Percentiles rank a stretch among this genome's conserved stretches.
Conservation (phyloP, 2,113 vertebrate species). For the Periophthalmodon schlosseri region DNA sequence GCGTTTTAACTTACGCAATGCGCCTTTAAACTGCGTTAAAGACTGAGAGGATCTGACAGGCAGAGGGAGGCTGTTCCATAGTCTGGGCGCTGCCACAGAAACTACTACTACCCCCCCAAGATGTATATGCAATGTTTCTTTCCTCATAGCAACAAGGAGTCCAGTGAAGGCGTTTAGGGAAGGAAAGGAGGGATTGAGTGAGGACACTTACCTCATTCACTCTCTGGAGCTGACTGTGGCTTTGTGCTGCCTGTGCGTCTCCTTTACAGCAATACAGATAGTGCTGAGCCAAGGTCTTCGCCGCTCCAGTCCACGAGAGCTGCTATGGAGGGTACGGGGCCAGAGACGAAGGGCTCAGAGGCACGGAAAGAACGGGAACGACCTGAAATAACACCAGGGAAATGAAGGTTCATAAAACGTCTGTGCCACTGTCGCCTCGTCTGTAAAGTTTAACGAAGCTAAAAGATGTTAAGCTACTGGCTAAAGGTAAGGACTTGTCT, state of each 20-base stretch:
- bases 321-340: not conserved
- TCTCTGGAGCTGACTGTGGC: constrained; percentile 12
- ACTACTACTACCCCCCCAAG: not conserved
- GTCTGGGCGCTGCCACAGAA: too few relatives aligned
- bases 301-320: constrained; percentile 9
- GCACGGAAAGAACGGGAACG: constrained; percentile 14
- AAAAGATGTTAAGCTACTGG: constrained; percentile 54
- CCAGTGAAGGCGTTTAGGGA: constrained; percentile 31
- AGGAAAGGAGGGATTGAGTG: constrained; percentile 12
- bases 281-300: constrained; percentile 54
- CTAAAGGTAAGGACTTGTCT: constrained; percentile 53
- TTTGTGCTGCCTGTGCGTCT: constrained; percentile 52
- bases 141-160: constrained; percentile 19
- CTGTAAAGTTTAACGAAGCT: constrained; percentile 56
- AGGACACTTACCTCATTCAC: constrained; percentile 31
- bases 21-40: too few relatives aligned
- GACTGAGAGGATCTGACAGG: too few relatives aligned
- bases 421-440: constrained; percentile 26
- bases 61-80: too few relatives aligned
- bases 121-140: not conserved
- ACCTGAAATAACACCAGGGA: not conserved
- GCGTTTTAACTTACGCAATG: too few relatives aligned
- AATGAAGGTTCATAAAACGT: constrained; percentile 32
- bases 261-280: constrained; percentile 60
- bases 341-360: constrained; percentile 1